A percentile compares a stretch with the other conserved stretches of the same genome.
Evolutionary conservation across 37 sponge, comb jelly and placozoan species (phyloP).

Genomic region (Haliclona indistincta): DNA sequence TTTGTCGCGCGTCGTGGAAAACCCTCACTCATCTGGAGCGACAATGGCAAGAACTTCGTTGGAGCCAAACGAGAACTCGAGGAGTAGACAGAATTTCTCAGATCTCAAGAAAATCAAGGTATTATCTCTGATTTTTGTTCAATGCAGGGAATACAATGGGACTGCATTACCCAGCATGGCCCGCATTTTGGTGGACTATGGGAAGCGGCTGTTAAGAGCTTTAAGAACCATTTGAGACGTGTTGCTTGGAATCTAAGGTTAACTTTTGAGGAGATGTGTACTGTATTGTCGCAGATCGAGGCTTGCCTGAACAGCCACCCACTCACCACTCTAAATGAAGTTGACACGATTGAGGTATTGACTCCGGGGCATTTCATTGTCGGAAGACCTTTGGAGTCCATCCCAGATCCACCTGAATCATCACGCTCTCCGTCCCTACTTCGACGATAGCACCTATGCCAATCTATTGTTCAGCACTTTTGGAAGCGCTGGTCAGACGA

Average conservation of each 20-base stretch:
- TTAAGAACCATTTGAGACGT: too few species aligned
- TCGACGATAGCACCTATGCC: too few species aligned
- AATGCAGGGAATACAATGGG: neutral
- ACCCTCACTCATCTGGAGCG: neutral
- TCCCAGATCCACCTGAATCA: too few species aligned
- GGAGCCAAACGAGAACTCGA: slow-evolving; percentile 1
- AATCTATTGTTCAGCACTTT: too few species aligned
- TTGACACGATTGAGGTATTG: slow-evolving; percentile 11
- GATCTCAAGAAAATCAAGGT: neutral
- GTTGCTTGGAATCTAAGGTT: too few species aligned
- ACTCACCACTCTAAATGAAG: slow-evolving; percentile 10
- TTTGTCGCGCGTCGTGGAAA: neutral
- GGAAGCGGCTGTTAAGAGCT: slow-evolving; percentile 4
- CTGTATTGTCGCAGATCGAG: slow-evolving; percentile 8
- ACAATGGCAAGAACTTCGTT: slow-evolving; percentile 6
- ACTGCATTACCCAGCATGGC: neutral
- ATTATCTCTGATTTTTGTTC: neutral
- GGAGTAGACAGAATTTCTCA: neutral
- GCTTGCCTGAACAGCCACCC: slow-evolving; percentile 25
- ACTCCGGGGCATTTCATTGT: slow-evolving; percentile 43
- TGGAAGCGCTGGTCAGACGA: too few species aligned
- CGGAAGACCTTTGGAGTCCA: slow-evolving; percentile 30
- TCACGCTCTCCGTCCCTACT: too few species aligned
- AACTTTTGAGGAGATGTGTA: slow-evolving; percentile 1
- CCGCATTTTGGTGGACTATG: neutral